A percentile compares a stretch with the other conserved stretches of the same genome.
Conservation (phyloP, 2,797 vertebrate species). For the Tarsius wallacei region DNA sequence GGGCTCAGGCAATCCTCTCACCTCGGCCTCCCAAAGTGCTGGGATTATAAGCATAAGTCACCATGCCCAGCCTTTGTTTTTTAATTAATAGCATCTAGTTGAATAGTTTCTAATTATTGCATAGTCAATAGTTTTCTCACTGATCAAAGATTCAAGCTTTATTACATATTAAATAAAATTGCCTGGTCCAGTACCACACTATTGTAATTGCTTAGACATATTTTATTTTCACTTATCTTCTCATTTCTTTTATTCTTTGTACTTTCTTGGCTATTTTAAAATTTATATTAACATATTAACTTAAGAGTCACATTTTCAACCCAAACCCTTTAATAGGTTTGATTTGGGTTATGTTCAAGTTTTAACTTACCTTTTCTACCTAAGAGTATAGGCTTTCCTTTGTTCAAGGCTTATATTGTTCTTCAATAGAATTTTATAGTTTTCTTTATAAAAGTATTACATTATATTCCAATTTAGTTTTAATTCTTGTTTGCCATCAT, state of each 20-base stretch:
- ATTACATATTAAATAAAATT: constrained; percentile 27
- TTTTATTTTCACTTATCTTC: neutral
- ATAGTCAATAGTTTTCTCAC: neutral
- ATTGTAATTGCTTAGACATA: constrained; percentile 44
- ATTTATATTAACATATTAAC: neutral
- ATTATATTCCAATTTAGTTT: constrained; percentile 31
- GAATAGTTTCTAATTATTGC: neutral
- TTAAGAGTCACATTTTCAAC: neutral
- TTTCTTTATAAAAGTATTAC: neutral
- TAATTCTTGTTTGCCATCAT: constrained; percentile 19
- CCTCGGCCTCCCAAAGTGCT: too few species aligned
- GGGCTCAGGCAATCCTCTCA: too few species aligned
- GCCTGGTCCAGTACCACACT: neutral
- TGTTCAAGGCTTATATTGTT: constrained; percentile 3
- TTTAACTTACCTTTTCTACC: constrained; percentile 13
- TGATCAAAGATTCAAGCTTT: constrained; percentile 46
- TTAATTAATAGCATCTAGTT: neutral
- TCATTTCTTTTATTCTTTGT: constrained; percentile 11
- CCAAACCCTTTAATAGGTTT: neutral
- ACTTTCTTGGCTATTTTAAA: neutral
- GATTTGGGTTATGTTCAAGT: constrained; percentile 5
- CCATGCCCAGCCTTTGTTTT: neutral
- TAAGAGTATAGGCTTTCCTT: constrained; percentile 41
- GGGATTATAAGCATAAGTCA: too few species aligned
- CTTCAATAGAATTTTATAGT: neutral